Conservation (phyloP, 2,888 invertebrate species). For the Lysandra coridon region DNA sequence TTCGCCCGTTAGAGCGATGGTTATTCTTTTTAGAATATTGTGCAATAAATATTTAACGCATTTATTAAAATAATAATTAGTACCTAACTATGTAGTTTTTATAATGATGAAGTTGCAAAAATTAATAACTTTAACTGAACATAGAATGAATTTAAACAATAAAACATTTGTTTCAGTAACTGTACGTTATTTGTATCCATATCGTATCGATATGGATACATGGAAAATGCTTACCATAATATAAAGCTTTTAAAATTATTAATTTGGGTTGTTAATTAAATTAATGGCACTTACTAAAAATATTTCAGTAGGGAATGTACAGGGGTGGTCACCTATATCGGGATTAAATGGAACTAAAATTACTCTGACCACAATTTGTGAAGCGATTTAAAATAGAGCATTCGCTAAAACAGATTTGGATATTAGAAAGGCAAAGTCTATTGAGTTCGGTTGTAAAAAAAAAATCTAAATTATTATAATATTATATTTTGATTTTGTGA, state of each 20-base stretch:
- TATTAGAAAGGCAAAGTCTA: no score
- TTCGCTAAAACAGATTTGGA: neutral
- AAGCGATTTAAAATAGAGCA: neutral
- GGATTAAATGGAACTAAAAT: conserved; percentile 5
- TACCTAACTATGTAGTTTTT: no score
- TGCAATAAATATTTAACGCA: neutral
- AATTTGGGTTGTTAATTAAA: neutral
- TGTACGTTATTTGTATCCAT: no score
- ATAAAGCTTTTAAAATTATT: neutral
- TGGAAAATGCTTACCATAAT: neutral
- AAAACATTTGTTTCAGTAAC: no score
- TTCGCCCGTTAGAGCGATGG: neutral
- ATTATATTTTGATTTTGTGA: no score
- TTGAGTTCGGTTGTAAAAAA: no score
- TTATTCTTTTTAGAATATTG: neutral
- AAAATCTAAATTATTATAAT: no score
- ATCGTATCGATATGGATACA: no score
- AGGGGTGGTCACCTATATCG: conserved; percentile 1
- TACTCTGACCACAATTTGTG: conserved; percentile 4
- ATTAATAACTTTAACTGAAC: no score
- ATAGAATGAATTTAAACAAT: no score
- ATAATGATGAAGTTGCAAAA: no score
- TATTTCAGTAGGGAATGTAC: neutral
- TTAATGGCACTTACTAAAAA: neutral
- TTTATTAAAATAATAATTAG: no score